Evolutionary conservation across 2,797 vertebrate genomes (phyloP), one percentile per base, ranked within the genome.

Genomic region (Hirundo rustica): DNA sequence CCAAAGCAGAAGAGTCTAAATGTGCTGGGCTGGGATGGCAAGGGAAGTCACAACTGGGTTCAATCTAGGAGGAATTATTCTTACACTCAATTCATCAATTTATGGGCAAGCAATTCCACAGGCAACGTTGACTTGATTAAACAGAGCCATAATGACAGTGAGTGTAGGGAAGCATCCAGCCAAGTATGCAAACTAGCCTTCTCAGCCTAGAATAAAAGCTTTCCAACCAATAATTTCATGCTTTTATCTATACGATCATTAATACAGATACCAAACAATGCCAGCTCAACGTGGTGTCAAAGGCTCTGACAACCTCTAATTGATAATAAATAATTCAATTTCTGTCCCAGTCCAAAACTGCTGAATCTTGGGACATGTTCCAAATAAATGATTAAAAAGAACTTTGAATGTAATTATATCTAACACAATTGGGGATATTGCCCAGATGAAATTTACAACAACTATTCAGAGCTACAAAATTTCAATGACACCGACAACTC

Each of bases 251-350:
- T 93, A 87, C 11, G n/a, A 97, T 97, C 91, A 93, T 97, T 97
- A 97, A 97, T 97, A 97, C 94, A 96, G 96, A 96, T 96, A 94
- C 75, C 89, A 97, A 97, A 97, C 95, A 97, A 97, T 96, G 90
- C 89, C 94, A 95, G 87, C 96, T 95, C 87, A 1, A 94, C 32
- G n/a, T 90, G 93, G 75, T 94, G 96, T 96, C 96, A 97, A 96
- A 97, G 94, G 93, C 96, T 97, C 96, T 96, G 94, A 96, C 93
- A 97, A 92, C 90, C 95, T 95, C 96, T 97, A 96, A 97, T 97
- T 97, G 96, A 96, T 96, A 96, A 97, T 97, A 97, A 97, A 97
- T 97, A 97, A 97, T 97, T 97, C 96, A 97, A 96, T 96, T 95
- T 95, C 94, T 95, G 79, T 85, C 95, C 94, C 89, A 48, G 73